Evolutionary conservation across 2,797 vertebrate genomes (phyloP), one percentile per base, ranked within the genome.

Genomic region (Linurgus olivaceus): DNA sequence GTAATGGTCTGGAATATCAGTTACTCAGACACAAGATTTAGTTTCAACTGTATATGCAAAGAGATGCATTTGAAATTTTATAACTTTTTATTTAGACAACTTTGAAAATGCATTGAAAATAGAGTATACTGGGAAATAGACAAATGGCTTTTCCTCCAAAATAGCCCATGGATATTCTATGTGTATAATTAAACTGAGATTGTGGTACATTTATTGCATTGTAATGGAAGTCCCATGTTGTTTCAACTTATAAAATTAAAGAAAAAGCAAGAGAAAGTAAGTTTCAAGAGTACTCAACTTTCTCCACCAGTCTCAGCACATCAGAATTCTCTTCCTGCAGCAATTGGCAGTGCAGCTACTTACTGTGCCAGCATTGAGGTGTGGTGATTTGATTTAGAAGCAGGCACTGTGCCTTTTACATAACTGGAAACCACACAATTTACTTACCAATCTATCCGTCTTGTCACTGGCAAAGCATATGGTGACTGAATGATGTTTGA

Each of bases 271-370:
- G 14, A 25, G 7, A 62, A 63, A 73, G 7, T 37, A 73, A 51
- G 6, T 3, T 68, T 93, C 40, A 76, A 70, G 29, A 11, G 5
- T 47, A 70, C 16, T 86, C 19, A 47, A 3, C 25, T 77, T 93
- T 67, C 29, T 88, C n/a, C 55, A 45, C 6, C 18, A 62, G 37
- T 37, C 51, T 86, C 40, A 50, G 25, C 17, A 4, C 10, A 80
- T 24, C 55, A 83, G 51, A 72, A 63, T 66, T 76, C 5, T 67
- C 18, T 70, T 83, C 28, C 70, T 86, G 29, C 9, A 59, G 28
- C 0, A 6, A 45, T 24, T 0, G 0, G 6, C 37, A 58, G 12
- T 5, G 3, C 16, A 70, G 52, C 13, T 62, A 15, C 21, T 52
- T 55, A 44, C 4, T 55, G 10, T 44, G 17, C 9, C 6, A 5